Percentiles rank a stretch among this genome's conserved stretches.
These are phyloP conservation scores for Torymus tubicola DNA, from an alignment of 2,888 invertebrate species.

Conservation along the genomic window DNA sequence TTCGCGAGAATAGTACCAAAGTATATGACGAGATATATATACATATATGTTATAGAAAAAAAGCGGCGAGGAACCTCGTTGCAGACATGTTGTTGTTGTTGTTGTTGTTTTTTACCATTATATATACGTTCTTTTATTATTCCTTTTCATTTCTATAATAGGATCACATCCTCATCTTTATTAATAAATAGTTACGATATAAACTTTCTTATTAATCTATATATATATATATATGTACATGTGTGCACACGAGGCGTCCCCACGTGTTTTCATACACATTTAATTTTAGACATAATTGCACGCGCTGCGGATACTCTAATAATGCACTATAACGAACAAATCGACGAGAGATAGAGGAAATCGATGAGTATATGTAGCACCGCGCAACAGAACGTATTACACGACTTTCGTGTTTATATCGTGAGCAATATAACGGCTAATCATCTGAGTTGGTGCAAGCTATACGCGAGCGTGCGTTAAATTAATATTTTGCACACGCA, in stretches of 20 bases:
- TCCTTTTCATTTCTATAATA: no score
- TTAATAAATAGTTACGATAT: not conserved
- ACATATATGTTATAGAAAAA: not conserved
- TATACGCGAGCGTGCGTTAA: constrained; percentile 16
- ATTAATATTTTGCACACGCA: not conserved
- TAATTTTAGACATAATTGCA: constrained; percentile 20
- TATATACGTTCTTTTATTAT: no score
- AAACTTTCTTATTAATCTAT: not conserved
- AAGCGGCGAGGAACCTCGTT: constrained; percentile 14
- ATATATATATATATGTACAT: not conserved
- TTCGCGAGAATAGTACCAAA: constrained; percentile 27
- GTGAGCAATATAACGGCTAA: no score
- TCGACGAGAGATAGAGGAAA: no score
- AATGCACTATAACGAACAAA: not conserved
- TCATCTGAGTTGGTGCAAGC: no score
- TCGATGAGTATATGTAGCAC: no score
- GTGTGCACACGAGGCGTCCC: not conserved
- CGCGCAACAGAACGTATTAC: no score
- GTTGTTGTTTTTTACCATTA: no score
- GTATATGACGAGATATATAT: not conserved
- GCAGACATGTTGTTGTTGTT: not conserved
- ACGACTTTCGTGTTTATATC: no score
- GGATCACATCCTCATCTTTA: no score
- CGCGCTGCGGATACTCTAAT: not conserved
- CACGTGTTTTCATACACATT: not conserved